Conservation (phyloP, 2,797 vertebrate genomes). For the Coccyzus lansbergi region DNA sequence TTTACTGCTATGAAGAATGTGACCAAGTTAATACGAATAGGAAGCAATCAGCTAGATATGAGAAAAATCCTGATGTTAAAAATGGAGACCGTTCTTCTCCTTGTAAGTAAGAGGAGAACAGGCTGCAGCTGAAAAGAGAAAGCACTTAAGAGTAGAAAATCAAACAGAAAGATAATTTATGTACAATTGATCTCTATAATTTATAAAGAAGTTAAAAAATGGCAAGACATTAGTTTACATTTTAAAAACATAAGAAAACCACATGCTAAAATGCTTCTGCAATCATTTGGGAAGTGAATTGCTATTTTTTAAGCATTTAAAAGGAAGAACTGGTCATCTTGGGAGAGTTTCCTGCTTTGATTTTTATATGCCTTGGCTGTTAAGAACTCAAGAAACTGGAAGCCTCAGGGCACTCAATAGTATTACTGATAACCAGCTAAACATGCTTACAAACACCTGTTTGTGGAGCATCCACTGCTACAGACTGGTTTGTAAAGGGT, state of each 20-base stretch:
- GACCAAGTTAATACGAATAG: background rate
- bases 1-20: background rate
- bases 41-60: background rate
- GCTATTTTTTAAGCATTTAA: background rate
- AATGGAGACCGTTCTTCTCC: background rate
- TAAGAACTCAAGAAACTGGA: background rate
- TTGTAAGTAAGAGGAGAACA: background rate
- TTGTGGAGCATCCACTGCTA: background rate
- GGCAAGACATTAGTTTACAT: background rate
- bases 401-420: background rate
- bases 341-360: background rate
- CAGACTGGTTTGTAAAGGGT: conserved; percentile 36
- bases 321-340: background rate
- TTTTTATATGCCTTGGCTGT: background rate
- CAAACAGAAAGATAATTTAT: background rate
- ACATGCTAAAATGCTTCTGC: background rate
- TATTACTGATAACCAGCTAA: background rate
- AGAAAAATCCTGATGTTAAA: background rate
- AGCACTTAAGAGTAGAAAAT: background rate
- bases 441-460: background rate
- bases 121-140: background rate
- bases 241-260: background rate
- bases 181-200: background rate
- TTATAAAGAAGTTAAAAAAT: background rate
- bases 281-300: background rate